These are phyloP conservation scores for Arenaria interpres DNA, from an alignment of 2,113 vertebrate species.

Conservation along the genomic window DNA sequence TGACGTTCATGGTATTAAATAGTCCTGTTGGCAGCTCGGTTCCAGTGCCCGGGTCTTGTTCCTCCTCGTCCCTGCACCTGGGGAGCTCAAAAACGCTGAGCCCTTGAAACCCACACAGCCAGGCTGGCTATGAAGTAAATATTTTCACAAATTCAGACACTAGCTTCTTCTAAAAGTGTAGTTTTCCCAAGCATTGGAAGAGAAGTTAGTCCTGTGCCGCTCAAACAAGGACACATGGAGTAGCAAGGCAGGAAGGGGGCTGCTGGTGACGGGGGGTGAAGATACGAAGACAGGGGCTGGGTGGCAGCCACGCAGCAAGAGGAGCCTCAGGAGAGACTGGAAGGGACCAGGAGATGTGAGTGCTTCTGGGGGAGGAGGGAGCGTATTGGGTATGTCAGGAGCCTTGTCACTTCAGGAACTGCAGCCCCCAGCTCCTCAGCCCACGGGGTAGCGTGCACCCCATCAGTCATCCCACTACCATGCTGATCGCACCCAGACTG, in stretches of 20 bases:
- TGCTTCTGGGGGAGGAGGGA: background rate
- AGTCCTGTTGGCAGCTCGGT: background rate
- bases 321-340: background rate
- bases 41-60: background rate
- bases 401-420: background rate
- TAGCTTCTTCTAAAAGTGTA: background rate
- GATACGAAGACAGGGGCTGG: background rate
- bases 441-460: accelerated
- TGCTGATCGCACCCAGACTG: background rate
- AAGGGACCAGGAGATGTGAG: accelerated
- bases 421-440: background rate
- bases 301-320: accelerated
- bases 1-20: background rate
- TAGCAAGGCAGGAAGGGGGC: background rate
- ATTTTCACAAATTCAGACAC: background rate
- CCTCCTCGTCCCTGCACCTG: background rate
- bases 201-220: background rate
- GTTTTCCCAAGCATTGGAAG: background rate
- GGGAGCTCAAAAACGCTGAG: background rate
- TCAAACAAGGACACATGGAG: background rate
- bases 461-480: background rate
- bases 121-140: background rate
- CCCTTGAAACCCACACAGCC: background rate
- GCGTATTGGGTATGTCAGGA: accelerated
- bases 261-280: no score